Evolutionary conservation across 2,888 invertebrate species (phyloP).

Genomic region (Drosophila lacicola): DNA sequence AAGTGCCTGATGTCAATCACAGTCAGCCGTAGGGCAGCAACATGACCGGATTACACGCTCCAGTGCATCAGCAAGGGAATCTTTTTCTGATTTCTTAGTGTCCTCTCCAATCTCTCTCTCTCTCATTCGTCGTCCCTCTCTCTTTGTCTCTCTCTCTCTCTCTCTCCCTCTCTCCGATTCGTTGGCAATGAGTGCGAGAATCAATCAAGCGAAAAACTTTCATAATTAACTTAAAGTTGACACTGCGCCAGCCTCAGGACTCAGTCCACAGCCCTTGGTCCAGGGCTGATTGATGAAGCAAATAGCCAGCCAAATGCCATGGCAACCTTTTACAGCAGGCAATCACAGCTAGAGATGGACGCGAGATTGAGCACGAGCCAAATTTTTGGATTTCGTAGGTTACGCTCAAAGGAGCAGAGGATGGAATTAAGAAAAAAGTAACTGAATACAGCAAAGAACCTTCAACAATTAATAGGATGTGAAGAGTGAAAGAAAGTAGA

Average conservation of each 20-base stretch:
- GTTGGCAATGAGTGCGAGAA: slow-evolving; percentile 35
- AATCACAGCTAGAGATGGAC: slow-evolving; percentile 9
- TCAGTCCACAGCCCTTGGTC: slow-evolving; percentile 23
- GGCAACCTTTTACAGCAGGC: slow-evolving; percentile 30
- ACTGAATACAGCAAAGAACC: no score
- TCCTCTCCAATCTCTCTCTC: not conserved
- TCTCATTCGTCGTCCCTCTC: not conserved
- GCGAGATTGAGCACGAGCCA: not conserved
- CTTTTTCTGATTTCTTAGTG: slow-evolving; percentile 10
- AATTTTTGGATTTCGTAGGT: no score
- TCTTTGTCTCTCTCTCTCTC: not conserved
- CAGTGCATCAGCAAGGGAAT: slow-evolving; percentile 39
- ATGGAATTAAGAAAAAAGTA: no score
- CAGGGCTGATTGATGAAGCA: slow-evolving; percentile 68
- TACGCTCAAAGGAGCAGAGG: no score
- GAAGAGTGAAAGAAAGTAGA: no score
- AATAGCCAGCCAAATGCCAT: slow-evolving; percentile 23
- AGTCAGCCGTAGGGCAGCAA: slow-evolving; percentile 33
- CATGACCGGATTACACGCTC: slow-evolving; percentile 64
- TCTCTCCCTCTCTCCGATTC: not conserved
- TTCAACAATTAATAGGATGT: no score
- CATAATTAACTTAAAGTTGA: slow-evolving; percentile 78
- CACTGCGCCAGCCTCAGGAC: slow-evolving; percentile 43
- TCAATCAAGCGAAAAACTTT: slow-evolving; percentile 69
- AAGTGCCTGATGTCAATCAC: slow-evolving; percentile 74